Percentiles rank a stretch among this genome's conserved stretches.
These are phyloP conservation scores for Sinocyclocheilus grahami DNA, from an alignment of 2,113 vertebrate genomes.

Conservation along the genomic window DNA sequence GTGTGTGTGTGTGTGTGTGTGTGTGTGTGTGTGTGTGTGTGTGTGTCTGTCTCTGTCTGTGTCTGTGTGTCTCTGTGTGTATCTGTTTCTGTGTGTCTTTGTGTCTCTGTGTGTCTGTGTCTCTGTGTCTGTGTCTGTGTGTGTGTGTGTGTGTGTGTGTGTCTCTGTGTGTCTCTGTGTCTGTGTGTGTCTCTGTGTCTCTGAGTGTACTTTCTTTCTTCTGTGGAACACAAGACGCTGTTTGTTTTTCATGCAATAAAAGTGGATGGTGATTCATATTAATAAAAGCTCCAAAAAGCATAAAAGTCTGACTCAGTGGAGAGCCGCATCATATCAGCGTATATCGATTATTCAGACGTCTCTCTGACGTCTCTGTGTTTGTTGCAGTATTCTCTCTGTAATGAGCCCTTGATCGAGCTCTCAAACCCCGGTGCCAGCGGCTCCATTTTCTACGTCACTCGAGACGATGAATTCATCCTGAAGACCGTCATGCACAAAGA, in stretches of 20 bases:
- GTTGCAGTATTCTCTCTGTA: constrained; percentile 91
- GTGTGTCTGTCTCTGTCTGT: too few relatives aligned
- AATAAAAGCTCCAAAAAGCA: background rate
- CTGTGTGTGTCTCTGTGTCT: too few relatives aligned
- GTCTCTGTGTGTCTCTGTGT: too few relatives aligned
- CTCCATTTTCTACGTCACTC: constrained; percentile 96
- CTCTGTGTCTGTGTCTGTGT: too few relatives aligned
- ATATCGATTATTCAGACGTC: background rate
- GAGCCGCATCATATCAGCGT: background rate
- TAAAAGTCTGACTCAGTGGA: background rate
- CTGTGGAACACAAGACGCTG: background rate
- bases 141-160: too few relatives aligned
- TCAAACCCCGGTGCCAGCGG: constrained; percentile 96
- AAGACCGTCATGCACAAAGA: constrained; percentile 98
- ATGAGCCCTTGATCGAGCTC: constrained; percentile 93
- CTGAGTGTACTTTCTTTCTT: too few relatives aligned
- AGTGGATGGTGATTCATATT: background rate
- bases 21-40: too few relatives aligned
- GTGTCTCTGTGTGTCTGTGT: too few relatives aligned
- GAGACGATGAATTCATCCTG: constrained; percentile 97
- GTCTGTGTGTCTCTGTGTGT: too few relatives aligned
- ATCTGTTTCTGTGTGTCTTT: too few relatives aligned
- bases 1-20: too few relatives aligned
- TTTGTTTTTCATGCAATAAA: background rate
- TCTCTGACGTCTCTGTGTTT: background rate